These are phyloP conservation scores for cattle (Bos taurus) DNA, from an alignment of 2,113 vertebrate genomes.

Conservation along the genomic window DNA sequence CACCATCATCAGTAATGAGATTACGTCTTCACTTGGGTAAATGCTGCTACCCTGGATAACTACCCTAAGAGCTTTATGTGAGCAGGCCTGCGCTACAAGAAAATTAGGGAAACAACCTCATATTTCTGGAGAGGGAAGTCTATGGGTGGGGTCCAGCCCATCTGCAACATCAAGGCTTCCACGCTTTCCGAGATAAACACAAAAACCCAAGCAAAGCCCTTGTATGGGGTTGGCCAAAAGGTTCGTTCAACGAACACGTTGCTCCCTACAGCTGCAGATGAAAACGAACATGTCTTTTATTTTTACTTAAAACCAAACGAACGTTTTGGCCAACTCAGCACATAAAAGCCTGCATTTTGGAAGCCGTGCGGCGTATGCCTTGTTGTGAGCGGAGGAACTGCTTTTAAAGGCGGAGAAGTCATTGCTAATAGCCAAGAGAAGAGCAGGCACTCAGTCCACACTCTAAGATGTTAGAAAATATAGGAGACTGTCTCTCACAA, in stretches of 20 bases:
- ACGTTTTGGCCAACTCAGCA: background rate
- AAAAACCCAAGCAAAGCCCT: too few relatives aligned
- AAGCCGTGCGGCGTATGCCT: rapidly evolving
- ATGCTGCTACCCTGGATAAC: background rate
- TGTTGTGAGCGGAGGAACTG: background rate
- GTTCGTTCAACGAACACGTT: background rate
- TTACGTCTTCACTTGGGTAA: background rate
- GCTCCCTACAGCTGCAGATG: background rate
- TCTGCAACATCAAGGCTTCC: background rate
- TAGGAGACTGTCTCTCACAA: rapidly evolving
- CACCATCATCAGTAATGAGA: rapidly evolving
- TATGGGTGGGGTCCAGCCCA: background rate
- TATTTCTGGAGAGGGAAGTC: background rate
- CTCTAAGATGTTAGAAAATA: background rate
- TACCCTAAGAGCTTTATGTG: rapidly evolving
- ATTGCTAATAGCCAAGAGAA: background rate
- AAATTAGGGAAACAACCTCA: background rate
- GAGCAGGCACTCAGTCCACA: rapidly evolving
- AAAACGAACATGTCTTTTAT: background rate
- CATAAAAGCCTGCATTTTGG: too few relatives aligned
- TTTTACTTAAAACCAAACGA: background rate
- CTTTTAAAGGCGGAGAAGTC: background rate
- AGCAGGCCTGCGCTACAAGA: rapidly evolving
- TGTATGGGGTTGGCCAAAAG: rapidly evolving
- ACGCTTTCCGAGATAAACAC: rapidly evolving